These are phyloP conservation scores for Sesamia inferens DNA, from an alignment of 2,888 invertebrate species.

Conservation along the genomic window DNA sequence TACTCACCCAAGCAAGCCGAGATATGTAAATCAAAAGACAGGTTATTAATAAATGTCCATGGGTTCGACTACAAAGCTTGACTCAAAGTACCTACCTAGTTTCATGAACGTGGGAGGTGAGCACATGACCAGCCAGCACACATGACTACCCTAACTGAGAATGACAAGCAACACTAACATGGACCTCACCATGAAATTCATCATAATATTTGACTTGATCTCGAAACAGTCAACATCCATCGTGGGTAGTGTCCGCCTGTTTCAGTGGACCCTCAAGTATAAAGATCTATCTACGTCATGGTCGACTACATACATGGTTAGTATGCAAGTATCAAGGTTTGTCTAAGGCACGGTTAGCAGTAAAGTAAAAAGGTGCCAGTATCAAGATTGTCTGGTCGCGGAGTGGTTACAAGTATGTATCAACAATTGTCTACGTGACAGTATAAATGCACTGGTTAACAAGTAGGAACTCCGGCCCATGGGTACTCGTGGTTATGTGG, in stretches of 20 bases:
- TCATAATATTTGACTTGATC: conserved; percentile 54
- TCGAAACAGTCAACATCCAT: conserved; percentile 30
- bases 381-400: not conserved
- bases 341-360: not conserved
- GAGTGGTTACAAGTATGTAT: not conserved
- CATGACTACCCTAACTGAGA: conserved; percentile 2
- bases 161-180: conserved; percentile 40
- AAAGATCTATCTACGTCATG: conserved; percentile 28
- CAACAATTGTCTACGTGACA: not conserved
- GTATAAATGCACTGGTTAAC: not conserved
- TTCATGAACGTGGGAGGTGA: conserved; percentile 18
- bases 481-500: not conserved
- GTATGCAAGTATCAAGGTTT: conserved; percentile 21
- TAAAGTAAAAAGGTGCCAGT: not conserved
- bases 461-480: conserved; percentile 19
- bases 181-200: conserved; percentile 16
- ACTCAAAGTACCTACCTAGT: not conserved
- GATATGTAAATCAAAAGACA: not conserved
- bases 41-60: not conserved
- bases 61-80: not conserved
- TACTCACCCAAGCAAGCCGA: not conserved
- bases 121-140: not conserved
- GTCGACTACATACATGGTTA: not conserved
- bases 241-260: conserved; percentile 22
- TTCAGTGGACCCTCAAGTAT: conserved; percentile 34